phyloP scores from a whole-genome alignment of 2,113 vertebrate genomes.

The Hystrix brachyura region DNA sequence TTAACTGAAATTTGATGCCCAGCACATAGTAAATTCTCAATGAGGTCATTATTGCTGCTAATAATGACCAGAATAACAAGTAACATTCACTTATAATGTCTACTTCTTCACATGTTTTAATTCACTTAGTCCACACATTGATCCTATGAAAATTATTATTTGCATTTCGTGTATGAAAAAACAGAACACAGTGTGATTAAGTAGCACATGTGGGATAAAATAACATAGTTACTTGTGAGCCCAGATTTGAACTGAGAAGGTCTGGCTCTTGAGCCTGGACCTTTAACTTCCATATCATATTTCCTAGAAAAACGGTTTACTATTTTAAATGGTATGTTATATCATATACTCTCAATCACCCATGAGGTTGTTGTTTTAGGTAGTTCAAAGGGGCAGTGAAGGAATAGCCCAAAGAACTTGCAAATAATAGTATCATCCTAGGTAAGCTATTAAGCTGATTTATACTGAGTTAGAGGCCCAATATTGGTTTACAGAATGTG shows the following conservation, averaged over 20 bases:
- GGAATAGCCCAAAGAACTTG: background rate
- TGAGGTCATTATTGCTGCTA: background rate
- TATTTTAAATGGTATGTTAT: background rate
- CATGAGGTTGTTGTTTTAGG: background rate
- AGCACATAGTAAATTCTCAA: background rate
- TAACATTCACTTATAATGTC: background rate
- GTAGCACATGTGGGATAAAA: background rate
- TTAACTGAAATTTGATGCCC: background rate
- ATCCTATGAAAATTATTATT: background rate
- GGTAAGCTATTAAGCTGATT: background rate
- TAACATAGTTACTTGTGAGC: background rate
- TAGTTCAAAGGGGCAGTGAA: background rate
- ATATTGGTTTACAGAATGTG: background rate
- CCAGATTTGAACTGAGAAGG: background rate
- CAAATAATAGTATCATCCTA: background rate
- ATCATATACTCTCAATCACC: background rate
- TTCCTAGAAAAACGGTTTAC: background rate
- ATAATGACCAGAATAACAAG: background rate
- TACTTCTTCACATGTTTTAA: background rate
- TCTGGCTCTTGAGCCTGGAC: background rate
- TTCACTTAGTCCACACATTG: background rate
- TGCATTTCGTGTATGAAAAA: constrained; percentile 45
- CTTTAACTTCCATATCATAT: background rate
- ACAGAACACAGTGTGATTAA: background rate
- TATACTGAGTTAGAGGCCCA: background rate